A percentile compares a stretch with the other conserved stretches of the same genome.
phyloP scores from a whole-genome alignment of 2,888 invertebrate species.

The Gnatocerus cornutus region DNA sequence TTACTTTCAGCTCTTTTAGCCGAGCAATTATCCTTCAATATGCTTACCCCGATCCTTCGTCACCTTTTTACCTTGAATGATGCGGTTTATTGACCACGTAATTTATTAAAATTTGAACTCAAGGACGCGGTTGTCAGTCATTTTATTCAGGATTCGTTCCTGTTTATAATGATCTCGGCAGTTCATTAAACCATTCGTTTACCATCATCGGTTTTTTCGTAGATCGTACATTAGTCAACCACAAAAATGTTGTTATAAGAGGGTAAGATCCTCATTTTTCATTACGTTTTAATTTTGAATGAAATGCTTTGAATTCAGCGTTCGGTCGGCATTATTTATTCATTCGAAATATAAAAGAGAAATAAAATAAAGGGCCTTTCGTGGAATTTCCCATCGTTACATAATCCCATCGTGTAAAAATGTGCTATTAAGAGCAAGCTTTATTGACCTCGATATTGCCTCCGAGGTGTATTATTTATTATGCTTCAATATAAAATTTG shows the following conservation, averaged over 20 bases:
- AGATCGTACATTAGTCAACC: conserved; percentile 3
- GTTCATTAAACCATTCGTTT: conserved; percentile 40
- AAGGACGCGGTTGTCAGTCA: conserved; percentile 35
- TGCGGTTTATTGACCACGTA: conserved; percentile 38
- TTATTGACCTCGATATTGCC: conserved; percentile 44
- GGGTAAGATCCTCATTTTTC: neutral
- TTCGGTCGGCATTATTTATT: neutral
- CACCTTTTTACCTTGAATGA: neutral
- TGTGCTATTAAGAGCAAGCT: conserved; percentile 32
- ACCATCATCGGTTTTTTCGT: neutral
- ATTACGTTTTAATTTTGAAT: neutral
- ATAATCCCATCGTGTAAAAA: conserved; percentile 21
- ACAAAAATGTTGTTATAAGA: neutral
- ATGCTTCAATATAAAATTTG: conserved; percentile 49
- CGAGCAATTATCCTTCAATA: no score
- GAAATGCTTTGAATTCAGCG: neutral
- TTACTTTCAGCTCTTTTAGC: no score
- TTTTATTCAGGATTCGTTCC: conserved; percentile 32
- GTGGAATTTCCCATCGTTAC: conserved; percentile 31
- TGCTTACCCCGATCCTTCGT: no score
- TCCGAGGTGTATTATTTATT: conserved; percentile 50
- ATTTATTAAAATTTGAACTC: conserved; percentile 33
- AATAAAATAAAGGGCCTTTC: conserved; percentile 8
- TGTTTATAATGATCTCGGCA: conserved; percentile 22
- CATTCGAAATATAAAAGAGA: neutral